Evolutionary conservation across 2,113 vertebrate genomes (phyloP), one percentile per base, ranked within the genome.

Genomic region (Labeo rohita): DNA sequence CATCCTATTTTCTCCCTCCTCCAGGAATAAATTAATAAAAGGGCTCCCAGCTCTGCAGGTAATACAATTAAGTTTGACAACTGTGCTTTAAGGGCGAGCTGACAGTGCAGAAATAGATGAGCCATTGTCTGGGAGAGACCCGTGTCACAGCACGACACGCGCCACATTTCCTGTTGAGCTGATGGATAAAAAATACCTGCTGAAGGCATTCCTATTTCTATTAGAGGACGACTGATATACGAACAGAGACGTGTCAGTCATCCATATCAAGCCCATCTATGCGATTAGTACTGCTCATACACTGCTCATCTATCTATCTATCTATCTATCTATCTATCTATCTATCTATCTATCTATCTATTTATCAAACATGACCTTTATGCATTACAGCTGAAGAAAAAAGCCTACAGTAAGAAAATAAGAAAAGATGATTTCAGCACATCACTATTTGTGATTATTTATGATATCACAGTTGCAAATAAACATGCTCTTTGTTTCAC

Each of bases 1-100:
- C 90, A 89, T 88, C 73, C 78, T 59, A 73, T 36, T 28, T 70
- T 70, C 79, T 70, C 28, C 65, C 80, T 54, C 65, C 65, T 49
- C 45, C 23, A 83, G 80, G 65, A 89, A 92, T 92, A 92, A 93
- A 95, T 93, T 88, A 93, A 94, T 93, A 94, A 94, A 93, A 90
- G 90, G 84, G 88, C 91, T 88, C 89, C 84, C 81, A 79, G 90
- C 91, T 90, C 88, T 90, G 63, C 89, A 93, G 91, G 93, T 95
- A 94, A 95, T 93, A 90, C 92, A 90, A 94, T 95, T 94, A 94
- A 94, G 92, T 88, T 91, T 85, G 91, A 93, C 93, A 93, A 91
- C 90, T 92, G 88, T 86, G 89, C 91, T 93, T 93, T 92, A 92
- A 92, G 91, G 90, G 88, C 12, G 68, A 85, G 93, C 95, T 94